These are phyloP conservation scores for Julus scanicus DNA, from an alignment of 2,888 invertebrate species.

Conservation along the genomic window DNA sequence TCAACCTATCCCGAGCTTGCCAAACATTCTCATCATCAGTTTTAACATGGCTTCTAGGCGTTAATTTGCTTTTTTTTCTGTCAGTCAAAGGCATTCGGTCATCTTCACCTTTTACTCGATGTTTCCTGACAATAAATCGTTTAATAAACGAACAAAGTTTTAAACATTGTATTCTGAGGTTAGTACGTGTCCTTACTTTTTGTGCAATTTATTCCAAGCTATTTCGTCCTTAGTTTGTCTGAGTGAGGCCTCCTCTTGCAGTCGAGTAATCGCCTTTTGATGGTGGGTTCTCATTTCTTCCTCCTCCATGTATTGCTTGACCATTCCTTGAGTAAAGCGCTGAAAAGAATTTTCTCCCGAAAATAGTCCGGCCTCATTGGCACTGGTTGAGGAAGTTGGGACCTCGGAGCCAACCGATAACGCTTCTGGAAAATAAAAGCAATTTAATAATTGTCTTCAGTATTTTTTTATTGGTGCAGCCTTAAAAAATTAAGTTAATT, in stretches of 20 bases:
- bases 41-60: background rate
- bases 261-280: constrained; percentile 74
- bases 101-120: constrained; percentile 71
- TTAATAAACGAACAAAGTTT: background rate
- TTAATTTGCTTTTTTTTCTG: constrained; percentile 73
- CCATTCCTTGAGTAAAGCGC: constrained; percentile 66
- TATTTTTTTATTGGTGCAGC: too few relatives aligned
- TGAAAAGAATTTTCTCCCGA: constrained; percentile 65
- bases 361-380: constrained; percentile 35
- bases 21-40: too few relatives aligned
- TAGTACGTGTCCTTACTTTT: constrained; percentile 65
- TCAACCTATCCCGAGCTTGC: too few relatives aligned
- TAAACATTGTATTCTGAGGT: background rate
- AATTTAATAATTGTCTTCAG: too few relatives aligned
- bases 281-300: constrained; percentile 76
- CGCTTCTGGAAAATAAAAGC: background rate
- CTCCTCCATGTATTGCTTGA: constrained; percentile 71
- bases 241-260: constrained; percentile 75
- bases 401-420: background rate
- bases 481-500: too few relatives aligned
- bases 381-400: background rate
- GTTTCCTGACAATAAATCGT: constrained; percentile 63
- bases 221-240: constrained; percentile 76
- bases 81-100: constrained; percentile 73
- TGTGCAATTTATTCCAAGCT: constrained; percentile 75